Percentiles rank a stretch among this genome's conserved stretches.
Evolutionary conservation across 2,113 vertebrate genomes (phyloP).

Genomic region (Dicaeum eximium): DNA sequence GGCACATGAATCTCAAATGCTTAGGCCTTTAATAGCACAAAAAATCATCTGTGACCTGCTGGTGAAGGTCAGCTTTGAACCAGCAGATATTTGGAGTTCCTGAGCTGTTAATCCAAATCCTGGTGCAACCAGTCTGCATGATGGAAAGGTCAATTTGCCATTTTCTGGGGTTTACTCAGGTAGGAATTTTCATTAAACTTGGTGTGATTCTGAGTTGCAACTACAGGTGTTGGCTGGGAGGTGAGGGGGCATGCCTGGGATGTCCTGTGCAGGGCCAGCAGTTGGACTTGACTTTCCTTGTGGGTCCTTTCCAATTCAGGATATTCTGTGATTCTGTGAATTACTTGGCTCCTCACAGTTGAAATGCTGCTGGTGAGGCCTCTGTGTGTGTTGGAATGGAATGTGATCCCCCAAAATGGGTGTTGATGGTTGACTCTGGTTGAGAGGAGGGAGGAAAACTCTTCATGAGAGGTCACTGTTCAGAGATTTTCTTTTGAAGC

Average conservation of each 20-base stretch:
- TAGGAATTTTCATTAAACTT: neutral
- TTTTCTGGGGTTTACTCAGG: neutral
- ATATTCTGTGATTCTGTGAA: neutral
- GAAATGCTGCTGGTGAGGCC: neutral
- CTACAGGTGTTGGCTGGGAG: neutral
- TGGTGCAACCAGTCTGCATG: neutral
- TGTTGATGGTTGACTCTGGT: neutral
- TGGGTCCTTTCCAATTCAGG: neutral
- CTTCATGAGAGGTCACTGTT: neutral
- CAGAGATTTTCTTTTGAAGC: neutral
- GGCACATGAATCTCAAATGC: neutral
- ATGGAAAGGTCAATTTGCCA: neutral
- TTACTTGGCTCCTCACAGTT: neutral
- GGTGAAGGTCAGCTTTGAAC: neutral
- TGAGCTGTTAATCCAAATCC: neutral
- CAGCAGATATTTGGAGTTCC: neutral
- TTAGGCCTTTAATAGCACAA: neutral
- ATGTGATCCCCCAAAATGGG: fast-evolving
- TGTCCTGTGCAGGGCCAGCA: neutral
- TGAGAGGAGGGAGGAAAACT: neutral
- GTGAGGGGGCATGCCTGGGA: neutral
- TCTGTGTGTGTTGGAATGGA: neutral
- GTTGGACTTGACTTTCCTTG: neutral
- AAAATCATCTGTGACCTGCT: neutral
- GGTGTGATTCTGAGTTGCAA: neutral